Conservation (phyloP, 2,113 vertebrate species). For the Corydoras maculifer region DNA sequence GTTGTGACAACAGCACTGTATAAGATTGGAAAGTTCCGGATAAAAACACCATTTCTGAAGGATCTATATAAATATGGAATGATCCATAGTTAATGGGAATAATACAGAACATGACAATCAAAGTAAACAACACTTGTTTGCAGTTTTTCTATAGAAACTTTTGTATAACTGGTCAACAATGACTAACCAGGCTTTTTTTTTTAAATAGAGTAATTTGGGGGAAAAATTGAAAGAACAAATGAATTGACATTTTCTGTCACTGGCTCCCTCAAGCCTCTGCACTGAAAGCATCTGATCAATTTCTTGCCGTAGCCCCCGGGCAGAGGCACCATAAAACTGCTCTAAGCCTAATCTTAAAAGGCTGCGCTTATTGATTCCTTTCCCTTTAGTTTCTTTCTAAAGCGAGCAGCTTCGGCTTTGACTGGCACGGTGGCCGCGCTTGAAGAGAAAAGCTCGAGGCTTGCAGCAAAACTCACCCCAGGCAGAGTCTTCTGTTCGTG, state of each 20-base stretch:
- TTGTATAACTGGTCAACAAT: constrained; percentile 26
- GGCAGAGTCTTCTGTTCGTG: no score
- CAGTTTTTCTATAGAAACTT: no score
- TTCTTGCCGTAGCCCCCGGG: constrained; percentile 48
- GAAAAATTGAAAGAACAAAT: constrained; percentile 49
- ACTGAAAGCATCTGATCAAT: constrained; percentile 59
- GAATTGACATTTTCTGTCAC: constrained; percentile 50
- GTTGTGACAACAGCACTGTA: no score
- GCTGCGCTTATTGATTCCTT: constrained; percentile 54
- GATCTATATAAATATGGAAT: no score
- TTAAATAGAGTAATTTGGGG: constrained; percentile 40
- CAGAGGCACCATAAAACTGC: constrained; percentile 51
- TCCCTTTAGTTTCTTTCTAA: constrained; percentile 53
- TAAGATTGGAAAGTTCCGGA: no score
- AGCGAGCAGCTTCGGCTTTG: constrained; percentile 23
- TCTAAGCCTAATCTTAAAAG: constrained; percentile 60
- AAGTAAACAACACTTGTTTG: no score
- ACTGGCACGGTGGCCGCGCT: constrained; percentile 23
- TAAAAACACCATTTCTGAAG: no score
- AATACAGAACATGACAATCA: no score
- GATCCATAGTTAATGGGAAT: no score
- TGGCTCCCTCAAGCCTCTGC: constrained; percentile 41
- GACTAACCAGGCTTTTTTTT: constrained; percentile 27
- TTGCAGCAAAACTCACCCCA: constrained; percentile 53
- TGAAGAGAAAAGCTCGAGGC: constrained; percentile 9